A percentile compares a stretch with the other conserved stretches of the same genome.
Evolutionary conservation across 2,113 vertebrate species (phyloP).

Genomic region (Lamprologus callipterus): DNA sequence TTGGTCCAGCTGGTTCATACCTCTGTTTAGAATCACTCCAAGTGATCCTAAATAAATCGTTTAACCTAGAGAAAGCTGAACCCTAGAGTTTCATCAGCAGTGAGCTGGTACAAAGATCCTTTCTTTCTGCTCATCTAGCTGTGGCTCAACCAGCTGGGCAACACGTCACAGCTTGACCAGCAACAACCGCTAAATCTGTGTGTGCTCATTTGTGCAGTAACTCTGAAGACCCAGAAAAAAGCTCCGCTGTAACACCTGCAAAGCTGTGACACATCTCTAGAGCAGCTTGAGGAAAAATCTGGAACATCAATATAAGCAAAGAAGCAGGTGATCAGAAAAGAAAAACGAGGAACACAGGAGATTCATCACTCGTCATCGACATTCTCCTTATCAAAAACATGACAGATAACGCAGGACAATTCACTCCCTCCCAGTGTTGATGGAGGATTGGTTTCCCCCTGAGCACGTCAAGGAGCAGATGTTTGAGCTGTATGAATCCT

Average conservation of each 20-base stretch:
- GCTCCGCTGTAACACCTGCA: background rate
- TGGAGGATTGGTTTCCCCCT: background rate
- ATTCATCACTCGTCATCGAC: background rate
- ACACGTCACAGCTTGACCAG: background rate
- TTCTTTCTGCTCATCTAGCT: background rate
- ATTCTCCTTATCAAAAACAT: background rate
- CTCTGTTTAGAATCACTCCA: background rate
- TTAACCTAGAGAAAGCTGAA: background rate
- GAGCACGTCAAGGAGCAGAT: background rate
- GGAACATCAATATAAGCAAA: background rate
- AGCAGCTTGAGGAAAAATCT: background rate
- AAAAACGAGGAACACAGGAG: background rate
- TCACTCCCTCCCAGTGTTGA: background rate
- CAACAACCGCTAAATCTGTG: background rate
- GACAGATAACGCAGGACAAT: background rate
- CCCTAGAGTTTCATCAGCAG: background rate
- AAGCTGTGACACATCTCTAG: background rate
- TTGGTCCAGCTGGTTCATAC: background rate
- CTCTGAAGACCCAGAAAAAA: background rate
- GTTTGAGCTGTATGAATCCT: background rate
- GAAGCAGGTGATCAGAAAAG: background rate
- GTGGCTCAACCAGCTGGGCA: background rate
- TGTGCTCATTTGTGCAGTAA: background rate
- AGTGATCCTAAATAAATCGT: background rate
- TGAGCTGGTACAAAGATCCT: background rate